These are phyloP conservation scores for Caenorhabditis angaria DNA, from an alignment of 2,888 invertebrate species.

Conservation along the genomic window DNA sequence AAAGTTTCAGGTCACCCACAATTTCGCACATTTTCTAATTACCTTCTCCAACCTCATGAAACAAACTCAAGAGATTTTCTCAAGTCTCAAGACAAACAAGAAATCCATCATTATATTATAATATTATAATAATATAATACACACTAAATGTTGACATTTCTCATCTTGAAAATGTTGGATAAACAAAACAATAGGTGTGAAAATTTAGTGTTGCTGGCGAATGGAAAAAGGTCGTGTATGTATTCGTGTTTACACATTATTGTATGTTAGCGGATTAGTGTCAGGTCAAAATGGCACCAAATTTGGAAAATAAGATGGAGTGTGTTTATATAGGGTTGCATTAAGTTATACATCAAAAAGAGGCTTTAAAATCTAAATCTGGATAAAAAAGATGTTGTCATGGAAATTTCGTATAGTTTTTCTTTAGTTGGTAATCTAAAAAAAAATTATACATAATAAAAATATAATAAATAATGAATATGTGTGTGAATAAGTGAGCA, in stretches of 20 bases:
- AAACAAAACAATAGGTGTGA: constrained; percentile 4
- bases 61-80: too few species aligned
- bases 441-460: background rate
- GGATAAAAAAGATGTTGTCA: background rate
- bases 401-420: background rate
- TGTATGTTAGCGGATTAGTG: background rate
- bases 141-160: constrained; percentile 2
- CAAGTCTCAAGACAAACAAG: background rate
- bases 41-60: too few species aligned
- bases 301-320: background rate
- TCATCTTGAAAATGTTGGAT: constrained; percentile 1
- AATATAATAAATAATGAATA: background rate
- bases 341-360: background rate
- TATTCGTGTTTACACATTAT: background rate
- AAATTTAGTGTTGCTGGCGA: background rate
- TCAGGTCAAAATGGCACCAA: background rate
- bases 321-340: too few species aligned
- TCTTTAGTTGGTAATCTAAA: background rate
- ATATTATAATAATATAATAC: background rate
- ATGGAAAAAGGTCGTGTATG: background rate
- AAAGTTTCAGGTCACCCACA: too few species aligned
- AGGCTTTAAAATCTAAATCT: background rate
- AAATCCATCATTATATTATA: background rate
- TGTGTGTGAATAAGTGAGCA: constrained; percentile 2
- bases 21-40: too few species aligned